Conservation (phyloP, 1,140 invertebrate species). For the Laupala kohalensis region DNA sequence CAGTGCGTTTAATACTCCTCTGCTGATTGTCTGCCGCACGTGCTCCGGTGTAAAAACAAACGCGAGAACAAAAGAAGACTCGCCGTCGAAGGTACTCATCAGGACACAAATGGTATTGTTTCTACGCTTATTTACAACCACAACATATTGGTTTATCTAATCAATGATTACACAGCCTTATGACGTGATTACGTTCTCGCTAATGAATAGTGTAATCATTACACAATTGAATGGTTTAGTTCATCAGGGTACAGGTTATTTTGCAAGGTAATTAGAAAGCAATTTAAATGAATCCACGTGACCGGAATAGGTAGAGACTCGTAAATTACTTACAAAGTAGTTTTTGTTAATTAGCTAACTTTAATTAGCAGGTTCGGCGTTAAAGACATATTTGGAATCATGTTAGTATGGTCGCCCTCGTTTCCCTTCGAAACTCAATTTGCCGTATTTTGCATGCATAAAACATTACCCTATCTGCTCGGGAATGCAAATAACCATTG, state of each 20-base stretch:
- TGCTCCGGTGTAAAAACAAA: no score
- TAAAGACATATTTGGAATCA: background rate
- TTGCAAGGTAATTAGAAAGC: background rate
- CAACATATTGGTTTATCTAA: background rate
- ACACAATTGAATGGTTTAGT: background rate
- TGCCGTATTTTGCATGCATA: background rate
- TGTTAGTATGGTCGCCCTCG: background rate
- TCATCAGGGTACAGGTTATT: background rate
- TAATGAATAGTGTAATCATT: background rate
- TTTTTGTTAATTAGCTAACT: background rate
- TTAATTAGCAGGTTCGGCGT: background rate
- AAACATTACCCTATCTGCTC: background rate
- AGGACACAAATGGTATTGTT: background rate
- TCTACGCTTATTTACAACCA: background rate
- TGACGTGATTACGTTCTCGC: background rate
- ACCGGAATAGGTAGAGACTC: background rate
- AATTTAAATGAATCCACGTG: background rate
- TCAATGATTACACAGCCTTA: background rate
- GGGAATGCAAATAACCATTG: no score
- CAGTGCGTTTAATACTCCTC: no score
- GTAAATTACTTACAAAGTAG: background rate
- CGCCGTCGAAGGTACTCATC: background rate
- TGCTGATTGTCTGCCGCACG: no score
- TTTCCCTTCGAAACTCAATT: no score
- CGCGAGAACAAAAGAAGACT: background rate